phyloP scores from a whole-genome alignment of 2,888 invertebrate species.

The Sericinus montela region DNA sequence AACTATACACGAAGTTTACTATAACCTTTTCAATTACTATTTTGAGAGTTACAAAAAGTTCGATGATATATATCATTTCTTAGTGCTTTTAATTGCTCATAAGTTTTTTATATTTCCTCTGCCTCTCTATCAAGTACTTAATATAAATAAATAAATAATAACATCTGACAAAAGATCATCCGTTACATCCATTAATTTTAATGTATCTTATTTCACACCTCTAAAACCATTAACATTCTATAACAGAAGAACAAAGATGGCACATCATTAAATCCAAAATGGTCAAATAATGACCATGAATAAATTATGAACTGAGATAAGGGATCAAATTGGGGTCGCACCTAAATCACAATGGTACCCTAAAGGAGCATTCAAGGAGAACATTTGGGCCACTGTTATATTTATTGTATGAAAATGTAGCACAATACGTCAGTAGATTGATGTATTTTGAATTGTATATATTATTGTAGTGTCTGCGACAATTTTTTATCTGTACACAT shows the following conservation, averaged over 20 bases:
- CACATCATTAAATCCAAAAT: constrained; percentile 73
- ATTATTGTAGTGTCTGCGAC: neutral
- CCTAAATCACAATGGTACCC: constrained; percentile 55
- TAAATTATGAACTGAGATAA: constrained; percentile 70
- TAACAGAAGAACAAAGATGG: constrained; percentile 65
- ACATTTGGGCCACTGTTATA: constrained; percentile 52
- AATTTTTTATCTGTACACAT: too few relatives aligned
- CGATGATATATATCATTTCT: too few relatives aligned
- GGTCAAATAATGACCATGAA: constrained; percentile 80
- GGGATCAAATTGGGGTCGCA: constrained; percentile 46
- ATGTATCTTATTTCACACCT: constrained; percentile 71
- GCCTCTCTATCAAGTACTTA: too few relatives aligned
- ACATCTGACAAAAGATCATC: constrained; percentile 38
- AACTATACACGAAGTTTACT: too few relatives aligned
- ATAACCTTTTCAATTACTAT: too few relatives aligned
- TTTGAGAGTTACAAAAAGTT: too few relatives aligned
- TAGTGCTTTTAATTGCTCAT: too few relatives aligned
- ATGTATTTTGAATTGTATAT: constrained; percentile 31
- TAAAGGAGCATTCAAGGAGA: constrained; percentile 54
- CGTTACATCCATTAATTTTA: constrained; percentile 53
- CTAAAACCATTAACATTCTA: constrained; percentile 56
- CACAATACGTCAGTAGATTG: constrained; percentile 60
- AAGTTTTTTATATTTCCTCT: too few relatives aligned
- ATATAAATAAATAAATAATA: too few relatives aligned
- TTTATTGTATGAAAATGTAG: constrained; percentile 71